Conservation (phyloP, 2,113 vertebrate genomes). For the Nematolebias whitei region DNA sequence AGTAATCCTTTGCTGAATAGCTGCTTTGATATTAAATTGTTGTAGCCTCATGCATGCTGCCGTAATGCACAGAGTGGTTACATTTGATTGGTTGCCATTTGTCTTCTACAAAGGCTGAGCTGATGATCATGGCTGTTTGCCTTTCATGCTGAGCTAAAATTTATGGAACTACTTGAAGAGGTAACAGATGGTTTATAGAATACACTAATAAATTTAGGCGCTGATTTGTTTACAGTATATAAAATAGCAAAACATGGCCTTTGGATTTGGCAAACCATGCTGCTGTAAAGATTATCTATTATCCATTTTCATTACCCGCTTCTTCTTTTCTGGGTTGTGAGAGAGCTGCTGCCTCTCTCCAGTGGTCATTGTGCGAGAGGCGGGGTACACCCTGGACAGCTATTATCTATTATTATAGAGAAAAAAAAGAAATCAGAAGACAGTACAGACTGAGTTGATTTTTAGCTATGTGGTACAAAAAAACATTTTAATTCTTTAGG, state of each 20-base stretch:
- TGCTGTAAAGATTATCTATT: background rate
- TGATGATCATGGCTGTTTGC: background rate
- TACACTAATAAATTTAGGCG: background rate
- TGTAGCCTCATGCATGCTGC: constrained; percentile 4
- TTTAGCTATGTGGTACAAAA: background rate
- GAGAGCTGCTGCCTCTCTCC: too few species aligned
- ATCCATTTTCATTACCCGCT: too few species aligned
- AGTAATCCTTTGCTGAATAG: constrained; percentile 19
- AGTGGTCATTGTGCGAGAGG: too few species aligned
- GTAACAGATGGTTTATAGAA: background rate
- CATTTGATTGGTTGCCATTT: background rate
- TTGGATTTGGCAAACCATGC: background rate
- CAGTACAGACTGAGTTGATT: background rate
- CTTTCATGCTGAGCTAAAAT: background rate
- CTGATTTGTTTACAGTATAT: background rate
- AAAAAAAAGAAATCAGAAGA: background rate
- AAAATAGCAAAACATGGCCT: background rate
- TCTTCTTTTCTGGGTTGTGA: too few species aligned
- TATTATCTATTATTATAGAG: background rate
- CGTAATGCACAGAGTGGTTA: background rate
- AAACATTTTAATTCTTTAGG: background rate
- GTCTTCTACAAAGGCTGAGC: background rate
- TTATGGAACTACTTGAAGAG: background rate
- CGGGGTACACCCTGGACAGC: too few species aligned
- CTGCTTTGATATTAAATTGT: background rate